A percentile compares a stretch with the other conserved stretches of the same genome.
These are phyloP conservation scores for Cyanocitta stelleri DNA, from an alignment of 2,113 vertebrate species.

Conservation along the genomic window DNA sequence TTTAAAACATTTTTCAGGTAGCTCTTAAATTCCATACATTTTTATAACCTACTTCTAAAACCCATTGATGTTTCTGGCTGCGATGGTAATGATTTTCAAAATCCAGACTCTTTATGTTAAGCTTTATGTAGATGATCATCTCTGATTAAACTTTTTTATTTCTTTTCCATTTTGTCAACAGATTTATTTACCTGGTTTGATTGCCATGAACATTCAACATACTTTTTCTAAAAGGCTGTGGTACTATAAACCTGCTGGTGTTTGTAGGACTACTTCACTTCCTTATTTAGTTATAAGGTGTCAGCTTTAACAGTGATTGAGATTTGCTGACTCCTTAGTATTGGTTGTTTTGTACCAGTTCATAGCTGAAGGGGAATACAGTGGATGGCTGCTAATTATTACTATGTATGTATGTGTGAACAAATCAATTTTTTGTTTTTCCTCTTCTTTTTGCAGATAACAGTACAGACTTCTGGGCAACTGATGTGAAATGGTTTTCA, in stretches of 20 bases:
- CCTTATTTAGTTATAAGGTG: background rate
- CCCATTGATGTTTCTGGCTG: background rate
- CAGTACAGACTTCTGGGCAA: constrained; percentile 84
- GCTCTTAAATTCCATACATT: background rate
- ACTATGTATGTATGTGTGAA: background rate
- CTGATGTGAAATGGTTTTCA: constrained; percentile 91
- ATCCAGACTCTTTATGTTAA: background rate
- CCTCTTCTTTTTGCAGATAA: constrained; percentile 72
- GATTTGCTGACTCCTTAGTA: background rate
- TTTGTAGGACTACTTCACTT: background rate
- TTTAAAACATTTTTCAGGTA: background rate
- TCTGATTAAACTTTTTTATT: background rate
- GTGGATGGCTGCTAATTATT: background rate
- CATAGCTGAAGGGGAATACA: background rate
- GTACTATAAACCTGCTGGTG: background rate
- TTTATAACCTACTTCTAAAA: background rate
- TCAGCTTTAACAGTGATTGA: background rate
- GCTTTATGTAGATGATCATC: background rate
- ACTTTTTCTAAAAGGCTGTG: background rate
- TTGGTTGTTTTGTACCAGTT: background rate
- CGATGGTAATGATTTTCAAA: background rate
- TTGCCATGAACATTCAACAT: background rate
- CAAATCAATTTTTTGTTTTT: background rate
- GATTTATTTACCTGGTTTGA: background rate
- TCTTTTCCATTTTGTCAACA: background rate